Evolutionary conservation across 2,888 invertebrate species (phyloP), one percentile per base, ranked within the genome.

Genomic region (Adela reaumurella): DNA sequence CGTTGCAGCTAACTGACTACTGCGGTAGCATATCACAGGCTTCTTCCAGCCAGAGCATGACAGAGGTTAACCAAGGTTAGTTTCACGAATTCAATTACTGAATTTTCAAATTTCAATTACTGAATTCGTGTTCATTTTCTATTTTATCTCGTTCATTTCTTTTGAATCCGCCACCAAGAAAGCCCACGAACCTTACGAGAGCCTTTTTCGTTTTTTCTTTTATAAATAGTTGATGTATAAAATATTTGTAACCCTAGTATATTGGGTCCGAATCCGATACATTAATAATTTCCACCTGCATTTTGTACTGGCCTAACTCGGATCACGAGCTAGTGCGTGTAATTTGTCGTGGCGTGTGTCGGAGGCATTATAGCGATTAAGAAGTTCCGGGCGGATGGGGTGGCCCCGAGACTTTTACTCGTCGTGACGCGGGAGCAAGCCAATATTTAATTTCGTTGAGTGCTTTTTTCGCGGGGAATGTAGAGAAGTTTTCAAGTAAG

Each of bases 21-120:
- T 89, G 90, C 62, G 86, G 86, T 51, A 83, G 83, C 60, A 86
- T 86, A 47, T 90, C 90, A 5, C 90, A 90, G 61, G 90, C 90
- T 45, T 91, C 91, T 17, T 90, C 90, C 19, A 91, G 90, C 62
- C 87, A 90, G 60, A 91, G 91, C 53, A 87, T 91, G 53, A 82
- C 88, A 51, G 89, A 90, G 59, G 82, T 87, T 48, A 88, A 88
- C 62, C 81, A 83, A 68, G 86, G 88, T 86, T 59, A 51, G 70
- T 72, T 64, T 24, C 24, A n/a, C n/a, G n/a, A n/a, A n/a, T n/a
- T n/a, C n/a, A n/a, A n/a, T n/a, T n/a, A n/a, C n/a, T n/a, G n/a
- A n/a, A n/a, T n/a, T n/a, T n/a, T n/a, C n/a, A n/a, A n/a, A n/a
- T n/a, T n/a, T n/a, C n/a, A n/a, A n/a, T n/a, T n/a, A n/a, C n/a